Conservation (phyloP, 2,797 vertebrate genomes). For the Morelia viridis region DNA sequence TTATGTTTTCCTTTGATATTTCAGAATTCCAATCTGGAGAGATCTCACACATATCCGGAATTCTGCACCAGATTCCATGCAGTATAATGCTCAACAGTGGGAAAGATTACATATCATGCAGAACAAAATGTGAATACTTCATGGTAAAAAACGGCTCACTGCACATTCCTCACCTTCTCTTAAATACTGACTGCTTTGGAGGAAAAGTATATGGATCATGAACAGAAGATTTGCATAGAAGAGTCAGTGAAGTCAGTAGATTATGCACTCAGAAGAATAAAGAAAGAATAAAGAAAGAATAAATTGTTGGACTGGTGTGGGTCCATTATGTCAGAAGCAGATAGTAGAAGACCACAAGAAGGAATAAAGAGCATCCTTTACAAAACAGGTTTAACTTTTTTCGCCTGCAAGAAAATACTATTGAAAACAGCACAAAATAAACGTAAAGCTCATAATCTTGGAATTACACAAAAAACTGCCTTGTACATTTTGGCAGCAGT, state of each 20-base stretch:
- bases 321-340: not conserved
- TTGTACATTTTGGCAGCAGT: slow-evolving; percentile 80
- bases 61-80: not conserved
- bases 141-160: slow-evolving; percentile 1
- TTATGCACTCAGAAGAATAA: not conserved
- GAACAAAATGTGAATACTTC: slow-evolving; percentile 19
- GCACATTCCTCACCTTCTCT: not conserved
- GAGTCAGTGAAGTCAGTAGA: not conserved
- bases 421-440: slow-evolving; percentile 76
- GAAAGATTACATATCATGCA: slow-evolving; percentile 10
- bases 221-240: not conserved
- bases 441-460: slow-evolving; percentile 78
- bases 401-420: slow-evolving; percentile 62
- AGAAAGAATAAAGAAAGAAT: not conserved
- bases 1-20: not conserved
- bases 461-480: slow-evolving; percentile 77
- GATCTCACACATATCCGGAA: not conserved
- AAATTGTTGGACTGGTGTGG: not conserved
- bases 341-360: slow-evolving; percentile 40
- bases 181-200: not conserved
- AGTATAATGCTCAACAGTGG: not conserved
- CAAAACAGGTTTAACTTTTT: slow-evolving; percentile 64
- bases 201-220: not conserved
- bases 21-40: not conserved
- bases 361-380: not conserved